Evolutionary conservation across 2,888 invertebrate genomes (phyloP).

Genomic region (Sinelater perroti): DNA sequence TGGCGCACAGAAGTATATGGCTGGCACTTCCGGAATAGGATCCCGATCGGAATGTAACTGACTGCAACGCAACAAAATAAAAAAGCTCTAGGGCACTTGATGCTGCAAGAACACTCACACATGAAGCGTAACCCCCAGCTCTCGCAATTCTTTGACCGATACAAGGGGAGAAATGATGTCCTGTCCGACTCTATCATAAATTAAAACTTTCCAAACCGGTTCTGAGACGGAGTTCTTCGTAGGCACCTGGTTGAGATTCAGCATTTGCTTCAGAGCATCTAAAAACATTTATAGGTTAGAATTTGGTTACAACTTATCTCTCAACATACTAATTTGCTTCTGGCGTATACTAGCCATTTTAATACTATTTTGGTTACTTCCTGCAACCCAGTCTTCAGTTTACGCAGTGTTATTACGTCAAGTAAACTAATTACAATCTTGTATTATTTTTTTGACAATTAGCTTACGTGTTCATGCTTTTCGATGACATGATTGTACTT

Average conservation of each 20-base stretch:
- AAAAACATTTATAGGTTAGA: constrained; percentile 26
- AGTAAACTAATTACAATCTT: neutral
- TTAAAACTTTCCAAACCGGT: constrained; percentile 95
- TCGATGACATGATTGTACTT: constrained; percentile 11
- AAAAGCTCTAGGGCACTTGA: constrained; percentile 19
- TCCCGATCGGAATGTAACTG: constrained; percentile 88
- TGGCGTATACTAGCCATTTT: constrained; percentile 74
- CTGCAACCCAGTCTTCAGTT: neutral
- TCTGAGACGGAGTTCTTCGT: constrained; percentile 81
- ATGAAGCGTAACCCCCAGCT: constrained; percentile 96
- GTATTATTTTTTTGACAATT: constrained; percentile 14
- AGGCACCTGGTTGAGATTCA: constrained; percentile 85
- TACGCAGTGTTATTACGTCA: too few relatives aligned
- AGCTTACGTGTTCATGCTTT: constrained; percentile 31
- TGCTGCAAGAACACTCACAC: constrained; percentile 81
- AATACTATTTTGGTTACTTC: neutral
- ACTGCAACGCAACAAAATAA: constrained; percentile 59
- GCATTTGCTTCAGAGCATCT: constrained; percentile 95
- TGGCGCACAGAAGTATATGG: constrained; percentile 97
- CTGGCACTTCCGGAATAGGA: constrained; percentile 98
- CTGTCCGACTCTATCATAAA: constrained; percentile 96
- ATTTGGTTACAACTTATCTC: neutral
- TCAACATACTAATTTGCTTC: constrained; percentile 73
- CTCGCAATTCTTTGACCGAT: constrained; percentile 93
- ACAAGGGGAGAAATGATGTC: constrained; percentile 98